Base-by-base conservation (phyloP, 2,888 invertebrate genomes). In the Epistrophella euchroma region DNA sequence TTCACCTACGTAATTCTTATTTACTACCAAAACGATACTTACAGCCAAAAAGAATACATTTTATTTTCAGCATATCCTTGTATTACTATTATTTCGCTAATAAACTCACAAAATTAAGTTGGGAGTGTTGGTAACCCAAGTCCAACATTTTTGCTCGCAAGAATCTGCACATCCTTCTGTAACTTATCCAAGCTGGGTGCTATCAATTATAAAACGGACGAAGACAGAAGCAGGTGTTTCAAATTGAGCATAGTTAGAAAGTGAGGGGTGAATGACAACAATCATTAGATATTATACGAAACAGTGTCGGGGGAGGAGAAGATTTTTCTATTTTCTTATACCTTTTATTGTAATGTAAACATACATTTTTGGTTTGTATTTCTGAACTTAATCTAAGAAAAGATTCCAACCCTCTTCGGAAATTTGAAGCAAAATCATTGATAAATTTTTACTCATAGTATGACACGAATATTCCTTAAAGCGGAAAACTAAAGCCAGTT, bases 1-100 rank as follows among this genome's bases (percentile, higher is more conserved):
- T 86, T 81, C 64, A 86, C 74, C 77, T 77, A 74, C 77, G 86
- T 86, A 86, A 86, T 86, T 86, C 82, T 77, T 86, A 82, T 86
- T 86, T 86, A 86, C 74, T 86, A 82, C 70, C 62, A 47, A 52
- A 55, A 81, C 68, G 55, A 60, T 15, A 47, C 22, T 35, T 32
- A 22, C 11, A 56, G 28, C 25, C n/a, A 32, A 40, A 15, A 28
- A 70, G 28, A 62, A 70, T 84, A 71, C 80, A 72, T 72, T 72
- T 55, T 35, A 11, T 7, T 76, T 3, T 58, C 4, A 19, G 58
- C 35, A 35, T 22, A 58, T 58, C 4, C 35, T 13, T 58, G 58
- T 13, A 22, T 47, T 66, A 15, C 47, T 32, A 66, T 47, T 35
- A 47, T 66, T 47, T 66, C 13, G 47, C 4, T 50, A 50, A 47